Percentiles rank a stretch among this genome's conserved stretches.
Conservation (phyloP, 2,888 invertebrate genomes). For the Scaptomyza cyrtandrae region DNA sequence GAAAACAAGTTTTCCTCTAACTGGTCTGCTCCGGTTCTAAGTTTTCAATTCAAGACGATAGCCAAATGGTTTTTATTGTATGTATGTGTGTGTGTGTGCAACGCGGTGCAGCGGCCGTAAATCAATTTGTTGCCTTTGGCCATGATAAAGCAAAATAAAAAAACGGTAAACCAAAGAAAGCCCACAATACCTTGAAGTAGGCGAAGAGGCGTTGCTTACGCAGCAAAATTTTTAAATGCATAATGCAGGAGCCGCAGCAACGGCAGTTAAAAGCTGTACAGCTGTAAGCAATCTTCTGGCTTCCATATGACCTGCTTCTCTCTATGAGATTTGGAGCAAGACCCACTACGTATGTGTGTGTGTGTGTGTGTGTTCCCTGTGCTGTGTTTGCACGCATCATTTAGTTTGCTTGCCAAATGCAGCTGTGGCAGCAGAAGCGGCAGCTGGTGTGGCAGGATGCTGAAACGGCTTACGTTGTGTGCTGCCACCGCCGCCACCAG, state of each 20-base stretch:
- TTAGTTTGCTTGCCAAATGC: conserved; percentile 52
- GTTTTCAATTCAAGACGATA: conserved; percentile 3
- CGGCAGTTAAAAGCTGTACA: conserved; percentile 1
- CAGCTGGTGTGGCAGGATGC: conserved; percentile 19
- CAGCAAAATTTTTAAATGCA: conserved; percentile 73
- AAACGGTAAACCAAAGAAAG: conserved; percentile 51
- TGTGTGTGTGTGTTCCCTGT: neutral
- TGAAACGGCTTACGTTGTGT: conserved; percentile 58
- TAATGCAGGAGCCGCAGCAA: conserved; percentile 50
- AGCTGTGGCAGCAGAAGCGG: conserved; percentile 4
- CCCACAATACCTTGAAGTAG: conserved; percentile 57
- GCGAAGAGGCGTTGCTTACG: conserved; percentile 64
- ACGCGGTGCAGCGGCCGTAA: conserved; percentile 54
- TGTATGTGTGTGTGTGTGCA: conserved; percentile 5
- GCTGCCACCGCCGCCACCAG: conserved; percentile 75
- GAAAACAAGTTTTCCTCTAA: conserved; percentile 32
- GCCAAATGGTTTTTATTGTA: neutral
- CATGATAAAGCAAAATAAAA: conserved; percentile 44
- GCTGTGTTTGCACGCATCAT: conserved; percentile 59
- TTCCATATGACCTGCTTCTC: conserved; percentile 53
- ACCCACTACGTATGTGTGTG: neutral
- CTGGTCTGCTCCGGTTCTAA: neutral
- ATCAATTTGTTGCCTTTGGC: conserved; percentile 63
- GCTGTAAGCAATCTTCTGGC: conserved; percentile 32
- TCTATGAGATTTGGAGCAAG: conserved; percentile 30